Evolutionary conservation across 1,140 invertebrate genomes (phyloP).

Genomic region (Goniozus legneri): DNA sequence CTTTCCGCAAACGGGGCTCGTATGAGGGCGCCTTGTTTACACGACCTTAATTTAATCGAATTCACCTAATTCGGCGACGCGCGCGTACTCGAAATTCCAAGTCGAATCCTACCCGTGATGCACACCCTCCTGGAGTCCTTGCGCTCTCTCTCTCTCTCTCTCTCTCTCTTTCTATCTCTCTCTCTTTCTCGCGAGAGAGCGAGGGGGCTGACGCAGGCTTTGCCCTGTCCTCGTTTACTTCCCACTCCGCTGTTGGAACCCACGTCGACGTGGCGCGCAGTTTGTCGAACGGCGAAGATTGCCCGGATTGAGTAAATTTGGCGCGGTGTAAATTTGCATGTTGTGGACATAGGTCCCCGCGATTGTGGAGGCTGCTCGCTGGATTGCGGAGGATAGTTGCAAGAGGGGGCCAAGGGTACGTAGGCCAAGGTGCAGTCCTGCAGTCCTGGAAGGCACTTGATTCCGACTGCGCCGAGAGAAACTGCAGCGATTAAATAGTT

Average conservation of each 20-base stretch:
- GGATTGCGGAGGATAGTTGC: not conserved
- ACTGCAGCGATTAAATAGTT: too few species aligned
- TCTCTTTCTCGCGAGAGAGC: too few species aligned
- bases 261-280: too few species aligned
- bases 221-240: not conserved
- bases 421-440: constrained; percentile 5
- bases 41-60: constrained; percentile 34
- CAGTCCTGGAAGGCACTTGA: not conserved
- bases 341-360: constrained; percentile 37
- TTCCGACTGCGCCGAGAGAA: too few species aligned
- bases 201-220: not conserved
- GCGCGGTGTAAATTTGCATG: constrained; percentile 32
- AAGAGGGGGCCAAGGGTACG: not conserved
- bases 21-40: constrained; percentile 22
- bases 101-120: constrained; percentile 24
- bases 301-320: constrained; percentile 33
- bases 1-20: constrained; percentile 17
- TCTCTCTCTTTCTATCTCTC: too few species aligned
- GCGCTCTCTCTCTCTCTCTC: too few species aligned
- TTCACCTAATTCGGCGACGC: constrained; percentile 25
- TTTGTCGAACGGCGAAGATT: constrained; percentile 38
- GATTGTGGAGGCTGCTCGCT: too few species aligned
- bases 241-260: constrained; percentile 14
- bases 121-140: too few species aligned
- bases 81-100: constrained; percentile 25